Percentiles rank a stretch among this genome's conserved stretches.
These are phyloP conservation scores for Eudyptes chrysolophus DNA, from an alignment of 2,113 vertebrate genomes.

Conservation along the genomic window DNA sequence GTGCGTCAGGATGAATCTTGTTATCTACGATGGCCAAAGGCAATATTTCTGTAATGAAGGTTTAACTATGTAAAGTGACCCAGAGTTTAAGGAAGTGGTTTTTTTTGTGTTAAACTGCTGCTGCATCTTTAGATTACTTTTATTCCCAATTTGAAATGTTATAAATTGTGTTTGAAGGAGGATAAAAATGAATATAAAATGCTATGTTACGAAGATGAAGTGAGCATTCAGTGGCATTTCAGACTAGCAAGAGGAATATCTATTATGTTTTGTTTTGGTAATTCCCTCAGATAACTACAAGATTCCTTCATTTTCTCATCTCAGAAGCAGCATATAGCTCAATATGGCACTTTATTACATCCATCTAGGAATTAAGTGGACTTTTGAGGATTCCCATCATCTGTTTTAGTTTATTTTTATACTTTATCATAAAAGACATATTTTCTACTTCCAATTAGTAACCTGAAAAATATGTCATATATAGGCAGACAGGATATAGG, in stretches of 20 bases:
- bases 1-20: not conserved
- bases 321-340: not conserved
- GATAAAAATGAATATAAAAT: not conserved
- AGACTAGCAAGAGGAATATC: not conserved
- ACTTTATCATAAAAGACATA: not conserved
- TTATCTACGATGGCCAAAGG: not conserved
- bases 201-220: not conserved
- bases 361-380: not conserved
- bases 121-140: not conserved
- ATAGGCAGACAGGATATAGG: not conserved
- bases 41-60: conserved; percentile 4
- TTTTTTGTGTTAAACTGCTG: not conserved
- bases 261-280: not conserved
- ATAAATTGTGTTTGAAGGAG: not conserved
- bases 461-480: not conserved
- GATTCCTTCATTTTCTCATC: not conserved
- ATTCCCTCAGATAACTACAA: not conserved
- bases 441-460: not conserved
- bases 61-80: not conserved
- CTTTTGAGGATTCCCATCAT: not conserved
- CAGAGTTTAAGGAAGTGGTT: not conserved
- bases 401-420: not conserved
- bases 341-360: not conserved
- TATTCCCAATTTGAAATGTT: not conserved
- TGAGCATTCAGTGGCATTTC: not conserved